phyloP scores from a whole-genome alignment of 2,888 invertebrate genomes.

The Eilema griseolum region DNA sequence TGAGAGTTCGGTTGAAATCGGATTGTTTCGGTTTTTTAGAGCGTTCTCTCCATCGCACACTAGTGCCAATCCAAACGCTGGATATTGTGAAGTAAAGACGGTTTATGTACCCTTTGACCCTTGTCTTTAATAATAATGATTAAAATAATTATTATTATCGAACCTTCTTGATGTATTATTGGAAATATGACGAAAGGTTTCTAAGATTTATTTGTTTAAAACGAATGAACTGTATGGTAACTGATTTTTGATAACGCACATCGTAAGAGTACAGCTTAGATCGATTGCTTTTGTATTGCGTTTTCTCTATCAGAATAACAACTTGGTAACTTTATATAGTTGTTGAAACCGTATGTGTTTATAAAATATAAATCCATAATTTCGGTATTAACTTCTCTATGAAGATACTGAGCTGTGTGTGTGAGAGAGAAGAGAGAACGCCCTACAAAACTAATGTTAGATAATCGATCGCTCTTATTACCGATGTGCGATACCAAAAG shows the following conservation, averaged over 20 bases:
- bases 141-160: too few species aligned
- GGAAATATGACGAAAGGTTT: background rate
- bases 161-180: background rate
- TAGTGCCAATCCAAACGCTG: too few species aligned
- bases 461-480: background rate
- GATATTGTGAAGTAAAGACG: too few species aligned
- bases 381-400: background rate
- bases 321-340: background rate
- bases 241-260: background rate
- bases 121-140: too few species aligned
- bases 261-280: background rate
- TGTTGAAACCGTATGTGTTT: background rate
- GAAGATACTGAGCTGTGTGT: background rate
- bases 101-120: background rate
- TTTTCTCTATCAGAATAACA: background rate
- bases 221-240: constrained; percentile 8
- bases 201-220: constrained; percentile 2
- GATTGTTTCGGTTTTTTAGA: background rate
- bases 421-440: background rate
- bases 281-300: background rate
- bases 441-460: background rate
- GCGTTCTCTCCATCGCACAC: background rate
- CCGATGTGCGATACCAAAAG: background rate
- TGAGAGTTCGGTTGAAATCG: background rate
- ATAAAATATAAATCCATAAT: background rate